phyloP scores from a whole-genome alignment of 2,113 vertebrate genomes.

The Pandion haliaetus region DNA sequence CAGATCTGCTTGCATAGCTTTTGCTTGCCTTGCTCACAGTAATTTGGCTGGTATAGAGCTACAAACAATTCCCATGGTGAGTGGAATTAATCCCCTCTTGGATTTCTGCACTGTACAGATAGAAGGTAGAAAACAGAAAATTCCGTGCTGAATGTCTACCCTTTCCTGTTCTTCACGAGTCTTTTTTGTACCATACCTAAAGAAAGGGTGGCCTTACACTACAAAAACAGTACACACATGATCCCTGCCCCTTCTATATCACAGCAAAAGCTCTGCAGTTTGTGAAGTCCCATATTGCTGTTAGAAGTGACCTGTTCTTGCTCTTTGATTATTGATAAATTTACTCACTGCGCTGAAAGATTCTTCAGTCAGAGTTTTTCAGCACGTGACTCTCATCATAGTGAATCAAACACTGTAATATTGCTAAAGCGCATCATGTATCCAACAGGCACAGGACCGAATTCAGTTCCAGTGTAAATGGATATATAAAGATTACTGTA shows the following conservation, averaged over 20 bases:
- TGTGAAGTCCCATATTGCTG: background rate
- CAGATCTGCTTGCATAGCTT: background rate
- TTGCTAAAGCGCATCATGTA: conserved; percentile 6
- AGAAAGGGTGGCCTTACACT: background rate
- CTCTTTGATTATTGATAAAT: background rate
- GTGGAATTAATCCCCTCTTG: background rate
- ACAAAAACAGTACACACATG: background rate
- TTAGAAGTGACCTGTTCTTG: conserved; percentile 1
- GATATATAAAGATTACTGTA: background rate
- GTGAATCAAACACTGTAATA: conserved; percentile 21
- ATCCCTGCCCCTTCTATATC: background rate
- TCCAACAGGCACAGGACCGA: background rate
- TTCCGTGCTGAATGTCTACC: background rate
- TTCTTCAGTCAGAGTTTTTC: conserved; percentile 17
- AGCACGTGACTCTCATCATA: background rate
- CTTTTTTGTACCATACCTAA: background rate
- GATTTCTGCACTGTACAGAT: background rate
- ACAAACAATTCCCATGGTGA: background rate
- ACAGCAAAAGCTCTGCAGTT: background rate
- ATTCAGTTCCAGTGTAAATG: background rate
- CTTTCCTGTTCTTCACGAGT: background rate
- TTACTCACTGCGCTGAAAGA: background rate
- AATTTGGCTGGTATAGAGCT: background rate
- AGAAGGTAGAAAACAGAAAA: background rate
- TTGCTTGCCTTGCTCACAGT: background rate